Conservation (phyloP, 1,140 invertebrate genomes). For the Drosophila funebris region DNA sequence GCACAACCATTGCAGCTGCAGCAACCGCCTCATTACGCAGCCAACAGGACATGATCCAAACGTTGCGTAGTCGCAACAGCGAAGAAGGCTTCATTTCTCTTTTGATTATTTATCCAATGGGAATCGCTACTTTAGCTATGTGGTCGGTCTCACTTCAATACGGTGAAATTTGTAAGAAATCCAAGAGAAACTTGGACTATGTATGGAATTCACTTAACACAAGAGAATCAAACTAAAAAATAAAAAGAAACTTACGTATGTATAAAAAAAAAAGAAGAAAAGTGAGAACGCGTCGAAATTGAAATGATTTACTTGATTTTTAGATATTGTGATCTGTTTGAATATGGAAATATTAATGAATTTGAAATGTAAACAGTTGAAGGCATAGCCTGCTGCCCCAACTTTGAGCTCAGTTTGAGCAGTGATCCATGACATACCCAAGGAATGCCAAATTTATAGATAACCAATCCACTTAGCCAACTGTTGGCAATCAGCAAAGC, state of each 20-base stretch:
- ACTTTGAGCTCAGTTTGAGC: neutral
- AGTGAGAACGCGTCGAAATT: neutral
- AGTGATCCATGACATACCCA: slow-evolving; percentile 9
- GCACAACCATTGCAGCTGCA: slow-evolving; percentile 57
- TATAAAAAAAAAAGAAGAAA: slow-evolving; percentile 2
- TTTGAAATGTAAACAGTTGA: neutral
- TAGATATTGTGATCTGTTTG: neutral
- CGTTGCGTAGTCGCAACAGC: slow-evolving; percentile 52
- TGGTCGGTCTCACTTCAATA: too few relatives aligned
- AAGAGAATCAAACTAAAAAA: too few relatives aligned
- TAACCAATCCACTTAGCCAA: slow-evolving; percentile 10
- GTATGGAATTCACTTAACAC: neutral
- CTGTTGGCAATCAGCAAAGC: neutral
- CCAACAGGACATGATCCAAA: slow-evolving; percentile 62
- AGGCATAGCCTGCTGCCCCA: slow-evolving; percentile 13
- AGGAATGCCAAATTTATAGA: neutral
- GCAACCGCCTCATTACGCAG: slow-evolving; percentile 62
- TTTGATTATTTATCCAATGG: neutral
- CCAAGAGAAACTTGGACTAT: neutral
- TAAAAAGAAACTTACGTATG: neutral
- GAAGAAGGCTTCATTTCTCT: slow-evolving; percentile 54
- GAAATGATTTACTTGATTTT: neutral
- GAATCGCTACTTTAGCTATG: neutral
- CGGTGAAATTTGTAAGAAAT: slow-evolving; percentile 1
- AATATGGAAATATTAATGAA: neutral